Conservation (phyloP, 2,888 invertebrate species). For the Amphipoea lucens region DNA sequence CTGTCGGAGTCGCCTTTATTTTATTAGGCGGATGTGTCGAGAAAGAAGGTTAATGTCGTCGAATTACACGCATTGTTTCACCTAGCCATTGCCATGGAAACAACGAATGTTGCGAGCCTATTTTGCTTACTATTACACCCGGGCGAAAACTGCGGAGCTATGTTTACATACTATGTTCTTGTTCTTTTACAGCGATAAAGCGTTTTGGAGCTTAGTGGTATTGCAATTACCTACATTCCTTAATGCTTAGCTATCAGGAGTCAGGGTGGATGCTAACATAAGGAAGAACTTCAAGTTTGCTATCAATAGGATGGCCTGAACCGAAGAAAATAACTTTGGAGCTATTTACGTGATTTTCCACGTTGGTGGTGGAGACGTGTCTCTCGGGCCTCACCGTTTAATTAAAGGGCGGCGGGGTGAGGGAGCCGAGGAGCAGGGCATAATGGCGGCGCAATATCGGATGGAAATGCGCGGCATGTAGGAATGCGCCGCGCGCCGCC, state of each 20-base stretch:
- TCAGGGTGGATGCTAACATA: constrained; percentile 49
- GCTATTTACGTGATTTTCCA: constrained; percentile 89
- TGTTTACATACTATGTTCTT: constrained; percentile 30
- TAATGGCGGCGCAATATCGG: constrained; percentile 91
- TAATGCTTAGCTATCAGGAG: constrained; percentile 6
- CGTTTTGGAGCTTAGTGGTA: constrained; percentile 19
- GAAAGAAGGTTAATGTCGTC: constrained; percentile 87
- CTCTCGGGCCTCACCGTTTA: constrained; percentile 90
- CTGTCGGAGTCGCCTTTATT: constrained; percentile 84
- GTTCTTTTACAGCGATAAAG: constrained; percentile 3
- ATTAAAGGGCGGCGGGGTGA: constrained; percentile 89
- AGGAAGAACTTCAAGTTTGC: constrained; percentile 69
- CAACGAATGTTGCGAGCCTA: constrained; percentile 69
- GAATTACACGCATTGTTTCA: constrained; percentile 87
- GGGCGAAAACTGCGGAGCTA: constrained; percentile 39
- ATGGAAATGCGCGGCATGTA: constrained; percentile 91
- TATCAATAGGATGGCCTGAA: constrained; percentile 75
- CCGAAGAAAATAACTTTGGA: constrained; percentile 81
- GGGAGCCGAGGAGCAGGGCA: constrained; percentile 85
- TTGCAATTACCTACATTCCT: constrained; percentile 11
- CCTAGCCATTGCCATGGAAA: constrained; percentile 82
- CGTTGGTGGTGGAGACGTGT: constrained; percentile 87
- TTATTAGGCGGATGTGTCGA: constrained; percentile 85
- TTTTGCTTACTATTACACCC: constrained; percentile 63
- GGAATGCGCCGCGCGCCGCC: constrained; percentile 89